These are phyloP conservation scores for Elmis aenea DNA, from an alignment of 2,888 invertebrate species.

Conservation along the genomic window DNA sequence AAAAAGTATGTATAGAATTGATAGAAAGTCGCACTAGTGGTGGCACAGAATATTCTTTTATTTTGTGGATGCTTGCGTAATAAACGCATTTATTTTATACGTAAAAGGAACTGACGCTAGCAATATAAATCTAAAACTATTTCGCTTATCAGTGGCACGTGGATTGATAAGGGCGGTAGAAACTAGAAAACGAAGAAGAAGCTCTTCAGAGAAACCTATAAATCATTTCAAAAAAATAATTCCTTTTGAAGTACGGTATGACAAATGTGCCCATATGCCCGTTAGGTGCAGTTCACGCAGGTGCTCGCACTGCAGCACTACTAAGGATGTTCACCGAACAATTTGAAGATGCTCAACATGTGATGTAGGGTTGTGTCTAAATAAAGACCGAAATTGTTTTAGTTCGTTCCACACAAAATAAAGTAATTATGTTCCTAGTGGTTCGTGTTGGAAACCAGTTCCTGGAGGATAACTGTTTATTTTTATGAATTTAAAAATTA, in stretches of 20 bases:
- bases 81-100: constrained; percentile 14
- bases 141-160: constrained; percentile 3
- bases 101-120: constrained; percentile 8
- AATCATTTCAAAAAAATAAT: constrained; percentile 2
- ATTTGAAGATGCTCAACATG: too few species aligned
- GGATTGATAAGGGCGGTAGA: constrained; percentile 5
- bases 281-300: background rate
- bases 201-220: constrained; percentile 1
- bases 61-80: constrained; percentile 9
- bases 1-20: constrained; percentile 17
- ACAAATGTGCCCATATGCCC: background rate
- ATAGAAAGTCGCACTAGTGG: constrained; percentile 18
- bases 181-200: constrained; percentile 2
- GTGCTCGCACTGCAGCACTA: background rate
- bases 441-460: too few species aligned
- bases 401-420: too few species aligned
- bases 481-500: too few species aligned
- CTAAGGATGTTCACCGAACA: too few species aligned
- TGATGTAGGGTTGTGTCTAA: too few species aligned
- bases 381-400: too few species aligned
- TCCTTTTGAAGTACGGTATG: constrained; percentile 1
- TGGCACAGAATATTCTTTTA: constrained; percentile 17
- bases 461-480: too few species aligned
- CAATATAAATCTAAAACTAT: constrained; percentile 10
- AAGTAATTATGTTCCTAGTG: too few species aligned